These are phyloP conservation scores for Crossocerus cetratus DNA, from an alignment of 2,888 invertebrate species.

Conservation along the genomic window DNA sequence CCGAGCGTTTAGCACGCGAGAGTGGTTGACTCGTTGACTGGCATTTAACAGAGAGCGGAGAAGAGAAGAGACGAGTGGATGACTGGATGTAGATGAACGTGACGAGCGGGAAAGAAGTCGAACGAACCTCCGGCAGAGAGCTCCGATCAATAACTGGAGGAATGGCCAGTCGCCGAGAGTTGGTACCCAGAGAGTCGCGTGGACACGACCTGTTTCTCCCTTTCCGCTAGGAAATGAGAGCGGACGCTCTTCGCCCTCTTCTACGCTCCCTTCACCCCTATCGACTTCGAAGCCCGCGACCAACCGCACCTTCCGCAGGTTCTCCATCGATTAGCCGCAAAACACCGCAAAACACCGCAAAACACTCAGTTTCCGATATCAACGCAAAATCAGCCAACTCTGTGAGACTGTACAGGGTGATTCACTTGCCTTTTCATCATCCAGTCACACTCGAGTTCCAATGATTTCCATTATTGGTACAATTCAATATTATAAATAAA, in stretches of 20 bases:
- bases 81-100: slow-evolving; percentile 46
- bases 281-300: too few species aligned
- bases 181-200: slow-evolving; percentile 19
- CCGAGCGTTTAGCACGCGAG: not conserved
- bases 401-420: too few species aligned
- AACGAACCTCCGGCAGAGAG: slow-evolving; percentile 54
- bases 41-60: slow-evolving; percentile 34
- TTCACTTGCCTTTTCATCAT: too few species aligned
- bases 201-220: slow-evolving; percentile 51
- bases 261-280: slow-evolving; percentile 1
- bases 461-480: too few species aligned
- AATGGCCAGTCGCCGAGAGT: slow-evolving; percentile 52
- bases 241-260: slow-evolving; percentile 40
- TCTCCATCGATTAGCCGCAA: too few species aligned
- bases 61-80: too few species aligned
- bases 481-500: too few species aligned
- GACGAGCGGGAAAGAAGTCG: slow-evolving; percentile 39
- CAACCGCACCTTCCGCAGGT: too few species aligned
- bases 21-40: slow-evolving; percentile 45
- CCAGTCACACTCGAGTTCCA: too few species aligned
- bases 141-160: slow-evolving; percentile 62
- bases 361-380: too few species aligned
- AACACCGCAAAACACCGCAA: too few species aligned
- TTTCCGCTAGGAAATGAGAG: slow-evolving; percentile 44
- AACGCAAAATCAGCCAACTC: too few species aligned